These are phyloP conservation scores for Graphium colonna DNA, from an alignment of 2,888 invertebrate genomes.

Conservation along the genomic window DNA sequence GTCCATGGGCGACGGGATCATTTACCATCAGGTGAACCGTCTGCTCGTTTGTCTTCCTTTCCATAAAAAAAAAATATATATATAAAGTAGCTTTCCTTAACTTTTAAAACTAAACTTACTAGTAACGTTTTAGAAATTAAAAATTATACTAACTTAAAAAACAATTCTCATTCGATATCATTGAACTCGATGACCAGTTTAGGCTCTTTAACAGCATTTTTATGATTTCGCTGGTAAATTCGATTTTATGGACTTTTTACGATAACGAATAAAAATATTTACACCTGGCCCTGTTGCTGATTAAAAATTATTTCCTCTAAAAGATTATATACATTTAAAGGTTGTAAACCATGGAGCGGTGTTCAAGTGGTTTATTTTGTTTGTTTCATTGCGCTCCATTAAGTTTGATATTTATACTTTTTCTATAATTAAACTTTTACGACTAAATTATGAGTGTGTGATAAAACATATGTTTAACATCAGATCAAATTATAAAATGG, in stretches of 20 bases:
- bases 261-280: conserved; percentile 26
- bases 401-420: conserved; percentile 3
- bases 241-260: conserved; percentile 28
- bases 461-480: not conserved
- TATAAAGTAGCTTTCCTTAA: too few relatives aligned
- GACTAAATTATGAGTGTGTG: not conserved
- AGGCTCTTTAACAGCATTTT: conserved; percentile 18
- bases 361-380: conserved; percentile 5
- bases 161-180: conserved; percentile 10
- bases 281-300: conserved; percentile 10
- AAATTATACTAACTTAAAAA: conserved; percentile 3
- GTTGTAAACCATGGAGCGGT: conserved; percentile 13
- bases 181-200: conserved; percentile 19
- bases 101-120: too few relatives aligned
- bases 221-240: conserved; percentile 27
- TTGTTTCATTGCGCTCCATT: conserved; percentile 8
- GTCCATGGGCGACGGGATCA: too few relatives aligned
- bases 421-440: conserved; percentile 9
- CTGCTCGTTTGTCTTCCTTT: too few relatives aligned
- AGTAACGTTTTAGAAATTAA: too few relatives aligned
- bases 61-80: too few relatives aligned
- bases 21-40: too few relatives aligned
- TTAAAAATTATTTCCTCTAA: conserved; percentile 17
- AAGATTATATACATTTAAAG: conserved; percentile 14
- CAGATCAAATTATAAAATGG: conserved; percentile 1